Conservation (phyloP, 1,140 invertebrate species). For the Propsilocerus akamusi region DNA sequence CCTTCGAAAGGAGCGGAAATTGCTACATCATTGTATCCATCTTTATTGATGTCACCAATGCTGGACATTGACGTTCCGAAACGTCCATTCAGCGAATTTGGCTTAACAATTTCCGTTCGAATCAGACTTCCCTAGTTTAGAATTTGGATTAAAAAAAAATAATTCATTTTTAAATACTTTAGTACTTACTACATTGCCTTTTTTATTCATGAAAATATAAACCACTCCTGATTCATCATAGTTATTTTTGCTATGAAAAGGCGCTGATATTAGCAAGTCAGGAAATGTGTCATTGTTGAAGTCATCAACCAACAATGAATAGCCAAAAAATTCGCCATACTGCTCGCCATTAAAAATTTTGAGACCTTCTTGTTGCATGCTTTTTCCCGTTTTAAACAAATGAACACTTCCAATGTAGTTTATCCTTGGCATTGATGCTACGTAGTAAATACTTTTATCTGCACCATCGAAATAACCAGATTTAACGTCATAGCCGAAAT, state of each 20-base stretch:
- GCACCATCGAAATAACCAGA: too few relatives aligned
- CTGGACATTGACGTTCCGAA: conserved; percentile 38
- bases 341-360: too few relatives aligned
- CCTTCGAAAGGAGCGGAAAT: conserved; percentile 46
- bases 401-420: too few relatives aligned
- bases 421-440: too few relatives aligned
- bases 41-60: conserved; percentile 43
- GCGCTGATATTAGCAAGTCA: conserved; percentile 63
- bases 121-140: too few relatives aligned
- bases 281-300: conserved; percentile 46
- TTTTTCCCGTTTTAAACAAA: too few relatives aligned
- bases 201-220: conserved; percentile 33
- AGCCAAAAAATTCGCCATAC: conserved; percentile 61
- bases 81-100: conserved; percentile 29
- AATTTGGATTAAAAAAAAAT: too few relatives aligned
- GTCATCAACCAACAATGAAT: conserved; percentile 43
- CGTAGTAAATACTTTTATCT: too few relatives aligned
- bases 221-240: conserved; percentile 36
- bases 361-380: too few relatives aligned
- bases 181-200: conserved; percentile 24
- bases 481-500: too few relatives aligned
- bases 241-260: conserved; percentile 32
- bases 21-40: conserved; percentile 42
- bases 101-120: conserved; percentile 42
- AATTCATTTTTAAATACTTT: conserved; percentile 11